Conservation (phyloP, 2,888 invertebrate species). For the Drosophila kambysellisi region DNA sequence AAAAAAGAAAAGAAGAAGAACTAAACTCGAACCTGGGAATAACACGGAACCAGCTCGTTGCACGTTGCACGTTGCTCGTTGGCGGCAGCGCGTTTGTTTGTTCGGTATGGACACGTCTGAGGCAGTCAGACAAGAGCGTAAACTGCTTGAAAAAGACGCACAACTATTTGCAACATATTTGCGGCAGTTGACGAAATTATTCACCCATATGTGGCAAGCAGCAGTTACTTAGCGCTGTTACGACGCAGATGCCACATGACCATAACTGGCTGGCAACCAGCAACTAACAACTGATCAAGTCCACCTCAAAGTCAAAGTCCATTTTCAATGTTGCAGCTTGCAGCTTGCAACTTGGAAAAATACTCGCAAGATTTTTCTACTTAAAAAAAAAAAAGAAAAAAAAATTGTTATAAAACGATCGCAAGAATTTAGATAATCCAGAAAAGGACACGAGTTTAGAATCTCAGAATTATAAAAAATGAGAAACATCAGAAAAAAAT, state of each 20-base stretch:
- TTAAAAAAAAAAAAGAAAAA: not conserved
- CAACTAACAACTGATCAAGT: slow-evolving; percentile 24
- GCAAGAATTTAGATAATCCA: slow-evolving; percentile 24
- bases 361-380: slow-evolving; percentile 1
- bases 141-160: slow-evolving; percentile 11
- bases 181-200: slow-evolving; percentile 59
- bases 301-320: slow-evolving; percentile 7
- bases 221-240: slow-evolving; percentile 43
- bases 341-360: slow-evolving; percentile 18
- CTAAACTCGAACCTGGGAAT: not conserved
- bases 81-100: slow-evolving; percentile 49
- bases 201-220: slow-evolving; percentile 63
- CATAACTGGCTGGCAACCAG: slow-evolving; percentile 42
- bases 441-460: slow-evolving; percentile 1
- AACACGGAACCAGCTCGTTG: slow-evolving; percentile 57
- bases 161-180: slow-evolving; percentile 59
- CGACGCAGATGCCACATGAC: slow-evolving; percentile 46
- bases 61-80: slow-evolving; percentile 30
- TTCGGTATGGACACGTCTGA: slow-evolving; percentile 16
- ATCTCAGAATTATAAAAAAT: not conserved
- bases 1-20: not conserved
- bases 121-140: not conserved
- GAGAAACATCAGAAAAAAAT: not conserved
- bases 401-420: slow-evolving; percentile 2
- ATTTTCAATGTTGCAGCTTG: slow-evolving; percentile 18